Evolutionary conservation across 2,888 invertebrate species (phyloP), one percentile per base, ranked within the genome.

Genomic region (Syrista parreyssii): DNA sequence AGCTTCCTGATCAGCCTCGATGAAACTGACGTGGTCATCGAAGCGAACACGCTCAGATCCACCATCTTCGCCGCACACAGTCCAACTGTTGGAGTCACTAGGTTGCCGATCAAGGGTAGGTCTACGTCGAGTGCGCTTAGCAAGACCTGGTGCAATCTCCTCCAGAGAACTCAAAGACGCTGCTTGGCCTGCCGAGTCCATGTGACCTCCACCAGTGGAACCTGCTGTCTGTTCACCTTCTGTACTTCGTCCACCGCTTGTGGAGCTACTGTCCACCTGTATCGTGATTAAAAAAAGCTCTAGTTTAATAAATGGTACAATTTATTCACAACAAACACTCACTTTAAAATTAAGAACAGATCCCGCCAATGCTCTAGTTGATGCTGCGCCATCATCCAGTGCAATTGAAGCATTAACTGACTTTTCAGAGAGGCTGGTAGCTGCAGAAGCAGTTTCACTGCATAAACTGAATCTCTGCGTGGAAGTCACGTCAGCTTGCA

Each of bases 311-410:
- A 23, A 1, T 2, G 2, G 4, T 2, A 40, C 40, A 40, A 40
- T 40, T 23, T 32, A 75, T 9, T 30, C 12, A 75, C 15, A 69
- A 23, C 40, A 40, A 34, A 32, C 68, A 79, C 78, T 83, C 84
- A 94, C 94, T 92, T 94, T 95, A 88, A 94, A 95, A 88, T 94
- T 95, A 80, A 95, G 92, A 86, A 95, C 94, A 31, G 96, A 96
- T 31, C 97, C 97, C 72, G 96, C 96, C 81, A 96, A 92, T 68
- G 96, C 97, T 84, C 95, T 93, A 0, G 95, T 96, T 72, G 96
- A 96, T 32, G 96, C 96, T 31, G 93, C 93, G 1, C 94, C 94
- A 86, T 94, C 94, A 87, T 95, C 95, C 77, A 89, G 83, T 73
- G 94, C 93, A 73, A 94, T 93, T 75, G 94, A 94, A 73, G 93